Evolutionary conservation across 1,140 invertebrate species (phyloP).

Genomic region (Dendrolimus kikuchii): DNA sequence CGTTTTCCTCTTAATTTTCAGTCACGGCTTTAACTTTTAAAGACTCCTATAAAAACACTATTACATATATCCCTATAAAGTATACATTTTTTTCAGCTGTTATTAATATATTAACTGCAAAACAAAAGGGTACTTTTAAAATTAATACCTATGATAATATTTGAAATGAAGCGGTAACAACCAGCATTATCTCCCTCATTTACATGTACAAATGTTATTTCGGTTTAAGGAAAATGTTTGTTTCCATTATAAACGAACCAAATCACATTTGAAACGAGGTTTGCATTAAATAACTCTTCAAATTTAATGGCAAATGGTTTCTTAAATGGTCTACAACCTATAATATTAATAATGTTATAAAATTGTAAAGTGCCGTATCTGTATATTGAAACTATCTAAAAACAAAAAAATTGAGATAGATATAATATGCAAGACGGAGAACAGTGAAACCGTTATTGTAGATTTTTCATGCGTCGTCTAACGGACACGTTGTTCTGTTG

Average conservation of each 20-base stretch:
- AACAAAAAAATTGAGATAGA: too few relatives aligned
- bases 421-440: too few relatives aligned
- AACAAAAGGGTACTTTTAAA: constrained; percentile 32
- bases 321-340: background rate
- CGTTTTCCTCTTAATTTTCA: too few relatives aligned
- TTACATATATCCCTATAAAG: background rate
- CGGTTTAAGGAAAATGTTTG: constrained; percentile 22
- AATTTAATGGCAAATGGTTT: background rate
- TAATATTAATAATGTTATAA: constrained; percentile 1
- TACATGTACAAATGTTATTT: constrained; percentile 51
- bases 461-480: background rate
- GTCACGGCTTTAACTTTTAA: too few relatives aligned
- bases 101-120: background rate
- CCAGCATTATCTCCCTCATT: constrained; percentile 35
- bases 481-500: background rate
- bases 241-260: constrained; percentile 20
- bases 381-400: too few relatives aligned
- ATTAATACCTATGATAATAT: constrained; percentile 45
- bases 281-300: constrained; percentile 4
- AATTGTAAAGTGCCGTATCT: too few relatives aligned
- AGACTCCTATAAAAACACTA: too few relatives aligned
- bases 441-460: background rate
- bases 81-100: background rate
- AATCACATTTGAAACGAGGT: constrained; percentile 6
- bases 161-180: constrained; percentile 51